Evolutionary conservation across 2,888 invertebrate genomes (phyloP).

Genomic region (Chrysolina oricalcia): DNA sequence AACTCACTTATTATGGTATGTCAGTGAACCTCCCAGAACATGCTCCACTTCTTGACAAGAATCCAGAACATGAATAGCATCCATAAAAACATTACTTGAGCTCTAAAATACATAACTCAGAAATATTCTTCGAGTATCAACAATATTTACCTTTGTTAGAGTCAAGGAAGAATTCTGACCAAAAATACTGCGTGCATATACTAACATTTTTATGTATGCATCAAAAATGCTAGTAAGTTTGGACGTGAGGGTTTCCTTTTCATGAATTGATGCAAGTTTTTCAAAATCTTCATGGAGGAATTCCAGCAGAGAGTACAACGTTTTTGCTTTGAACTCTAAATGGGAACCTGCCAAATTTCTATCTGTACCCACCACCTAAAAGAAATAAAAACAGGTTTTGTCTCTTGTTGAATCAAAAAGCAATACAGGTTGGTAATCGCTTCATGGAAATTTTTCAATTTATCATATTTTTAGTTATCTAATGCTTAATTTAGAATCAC

Average conservation of each 20-base stretch:
- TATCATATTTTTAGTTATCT: too few species aligned
- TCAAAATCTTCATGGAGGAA: slow-evolving; percentile 91
- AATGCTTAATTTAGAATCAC: too few species aligned
- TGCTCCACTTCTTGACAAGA: slow-evolving; percentile 86
- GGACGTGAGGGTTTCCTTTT: slow-evolving; percentile 78
- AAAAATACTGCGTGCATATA: slow-evolving; percentile 88
- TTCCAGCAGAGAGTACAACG: slow-evolving; percentile 83
- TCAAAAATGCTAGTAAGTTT: slow-evolving; percentile 91
- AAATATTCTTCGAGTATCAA: slow-evolving; percentile 5
- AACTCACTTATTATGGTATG: slow-evolving; percentile 91
- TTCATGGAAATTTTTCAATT: not conserved
- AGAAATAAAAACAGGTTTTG: slow-evolving; percentile 38
- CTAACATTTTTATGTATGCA: slow-evolving; percentile 89
- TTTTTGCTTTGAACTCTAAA: slow-evolving; percentile 84
- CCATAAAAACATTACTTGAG: slow-evolving; percentile 89
- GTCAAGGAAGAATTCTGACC: slow-evolving; percentile 87
- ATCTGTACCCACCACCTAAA: slow-evolving; percentile 90
- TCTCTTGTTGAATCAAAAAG: too few species aligned
- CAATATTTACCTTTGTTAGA: slow-evolving; percentile 81
- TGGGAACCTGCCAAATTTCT: slow-evolving; percentile 89
- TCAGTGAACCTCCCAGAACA: slow-evolving; percentile 87
- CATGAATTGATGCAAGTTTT: slow-evolving; percentile 75
- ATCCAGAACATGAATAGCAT: slow-evolving; percentile 89
- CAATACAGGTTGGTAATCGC: not conserved
- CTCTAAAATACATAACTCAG: slow-evolving; percentile 76